Percentiles rank a stretch among this genome's conserved stretches.
Conservation (phyloP, 2,888 invertebrate species). For the Tenthredo amoena region DNA sequence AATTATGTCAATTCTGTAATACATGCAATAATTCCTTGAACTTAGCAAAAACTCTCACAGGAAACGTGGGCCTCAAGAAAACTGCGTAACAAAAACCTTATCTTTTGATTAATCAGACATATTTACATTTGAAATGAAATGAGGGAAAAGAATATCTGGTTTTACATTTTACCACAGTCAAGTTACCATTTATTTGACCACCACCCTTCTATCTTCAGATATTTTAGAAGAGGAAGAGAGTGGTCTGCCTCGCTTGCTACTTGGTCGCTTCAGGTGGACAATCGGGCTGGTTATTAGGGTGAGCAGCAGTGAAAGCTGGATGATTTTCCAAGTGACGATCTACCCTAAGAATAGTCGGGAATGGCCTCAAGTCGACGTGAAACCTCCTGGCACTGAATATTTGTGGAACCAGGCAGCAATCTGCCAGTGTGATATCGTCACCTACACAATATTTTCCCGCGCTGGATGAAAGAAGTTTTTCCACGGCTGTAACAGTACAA, state of each 20-base stretch:
- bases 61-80: neutral
- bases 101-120: conserved; percentile 4
- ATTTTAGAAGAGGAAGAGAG: conserved; percentile 76
- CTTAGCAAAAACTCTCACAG: neutral
- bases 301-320: conserved; percentile 94
- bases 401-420: conserved; percentile 97
- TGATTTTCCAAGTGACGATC: conserved; percentile 92
- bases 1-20: neutral
- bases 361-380: conserved; percentile 93
- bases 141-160: conserved; percentile 15
- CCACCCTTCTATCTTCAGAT: conserved; percentile 61
- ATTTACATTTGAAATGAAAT: conserved; percentile 42
- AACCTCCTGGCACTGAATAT: conserved; percentile 97
- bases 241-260: conserved; percentile 80
- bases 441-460: conserved; percentile 97
- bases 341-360: conserved; percentile 93
- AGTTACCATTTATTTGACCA: conserved; percentile 65
- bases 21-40: neutral
- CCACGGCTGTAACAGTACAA: conserved; percentile 84
- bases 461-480: conserved; percentile 89
- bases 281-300: conserved; percentile 96
- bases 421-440: conserved; percentile 95
- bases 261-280: conserved; percentile 94
- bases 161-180: conserved; percentile 67
- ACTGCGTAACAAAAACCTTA: neutral